Conservation (phyloP, 2,113 vertebrate genomes). For the Siniperca chuatsi region DNA sequence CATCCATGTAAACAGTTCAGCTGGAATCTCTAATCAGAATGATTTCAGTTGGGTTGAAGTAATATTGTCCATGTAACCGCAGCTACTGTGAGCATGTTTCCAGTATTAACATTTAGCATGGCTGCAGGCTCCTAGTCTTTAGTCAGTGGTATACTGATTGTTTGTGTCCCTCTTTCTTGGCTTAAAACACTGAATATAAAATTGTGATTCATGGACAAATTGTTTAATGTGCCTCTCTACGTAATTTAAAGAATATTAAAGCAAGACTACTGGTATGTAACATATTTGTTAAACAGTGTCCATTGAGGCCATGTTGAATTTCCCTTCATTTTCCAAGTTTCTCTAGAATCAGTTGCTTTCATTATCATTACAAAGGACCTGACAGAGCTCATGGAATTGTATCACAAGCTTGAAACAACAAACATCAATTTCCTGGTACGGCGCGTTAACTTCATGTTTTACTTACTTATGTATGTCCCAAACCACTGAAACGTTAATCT, state of each 20-base stretch:
- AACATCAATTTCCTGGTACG: background rate
- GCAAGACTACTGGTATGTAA: background rate
- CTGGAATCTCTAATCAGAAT: no score
- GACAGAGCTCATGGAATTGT: background rate
- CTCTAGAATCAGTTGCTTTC: background rate
- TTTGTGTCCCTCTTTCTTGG: background rate
- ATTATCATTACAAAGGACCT: background rate
- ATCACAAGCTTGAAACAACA: constrained; percentile 1
- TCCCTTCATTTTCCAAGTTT: background rate
- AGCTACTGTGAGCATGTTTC: no score
- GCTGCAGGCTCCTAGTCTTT: background rate
- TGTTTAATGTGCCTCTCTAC: background rate
- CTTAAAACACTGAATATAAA: background rate
- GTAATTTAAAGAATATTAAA: background rate
- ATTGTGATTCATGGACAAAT: background rate
- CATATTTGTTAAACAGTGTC: background rate
- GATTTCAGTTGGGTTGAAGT: no score
- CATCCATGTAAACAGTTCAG: no score
- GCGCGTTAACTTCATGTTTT: background rate
- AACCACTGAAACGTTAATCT: background rate
- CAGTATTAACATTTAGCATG: no score
- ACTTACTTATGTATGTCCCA: background rate
- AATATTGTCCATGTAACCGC: no score
- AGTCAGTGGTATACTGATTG: background rate
- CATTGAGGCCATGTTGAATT: background rate